phyloP scores from a whole-genome alignment of 2,888 invertebrate genomes.

The Choristoneura rosaceana region DNA sequence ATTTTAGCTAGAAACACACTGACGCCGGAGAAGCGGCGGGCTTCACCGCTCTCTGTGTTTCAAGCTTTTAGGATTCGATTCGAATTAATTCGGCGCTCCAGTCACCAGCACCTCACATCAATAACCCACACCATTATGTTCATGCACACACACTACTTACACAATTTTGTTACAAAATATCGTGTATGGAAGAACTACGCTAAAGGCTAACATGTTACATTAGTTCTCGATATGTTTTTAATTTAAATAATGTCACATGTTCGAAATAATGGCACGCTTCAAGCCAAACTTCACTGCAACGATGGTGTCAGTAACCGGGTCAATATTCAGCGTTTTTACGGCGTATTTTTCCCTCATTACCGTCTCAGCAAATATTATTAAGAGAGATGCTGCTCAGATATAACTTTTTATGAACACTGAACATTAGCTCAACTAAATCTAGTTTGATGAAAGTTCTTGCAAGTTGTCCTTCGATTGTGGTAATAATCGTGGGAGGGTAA shows the following conservation, averaged over 20 bases:
- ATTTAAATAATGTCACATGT: slow-evolving; percentile 73
- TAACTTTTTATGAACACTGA: too few species aligned
- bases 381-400: too few species aligned
- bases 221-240: slow-evolving; percentile 78
- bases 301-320: slow-evolving; percentile 6
- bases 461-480: too few species aligned
- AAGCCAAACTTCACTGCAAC: slow-evolving; percentile 59
- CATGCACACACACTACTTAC: slow-evolving; percentile 67
- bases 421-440: too few species aligned
- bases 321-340: too few species aligned
- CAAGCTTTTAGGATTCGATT: slow-evolving; percentile 26
- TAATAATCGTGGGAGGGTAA: too few species aligned
- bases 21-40: too few species aligned
- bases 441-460: too few species aligned
- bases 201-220: slow-evolving; percentile 82
- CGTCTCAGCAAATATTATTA: too few species aligned
- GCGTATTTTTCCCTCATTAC: too few species aligned
- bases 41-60: too few species aligned
- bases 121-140: slow-evolving; percentile 54
- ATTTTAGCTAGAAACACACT: neutral
- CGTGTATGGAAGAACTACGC: slow-evolving; percentile 83
- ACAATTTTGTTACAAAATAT: slow-evolving; percentile 52
- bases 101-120: slow-evolving; percentile 48
- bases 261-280: slow-evolving; percentile 77
- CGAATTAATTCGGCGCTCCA: slow-evolving; percentile 23